Base-by-base conservation (phyloP, 2,113 vertebrate genomes). In the Perca fluviatilis region DNA sequence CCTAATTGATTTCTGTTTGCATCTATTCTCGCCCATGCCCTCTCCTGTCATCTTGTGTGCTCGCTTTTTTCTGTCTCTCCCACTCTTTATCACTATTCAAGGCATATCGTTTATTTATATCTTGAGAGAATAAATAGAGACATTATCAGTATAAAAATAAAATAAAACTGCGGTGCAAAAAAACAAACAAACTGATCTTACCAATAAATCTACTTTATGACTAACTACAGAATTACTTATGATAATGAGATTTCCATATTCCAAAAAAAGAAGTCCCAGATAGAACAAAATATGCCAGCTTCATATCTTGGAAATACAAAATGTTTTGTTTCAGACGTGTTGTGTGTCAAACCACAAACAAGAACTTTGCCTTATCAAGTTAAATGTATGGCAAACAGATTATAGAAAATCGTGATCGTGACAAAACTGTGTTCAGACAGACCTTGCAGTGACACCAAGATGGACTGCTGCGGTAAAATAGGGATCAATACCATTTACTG, bases 61-160 rank as follows among this genome's bases (percentile, higher is more conserved):
- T 56, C 8, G 33, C 33, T 18, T 47, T 40, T 40, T 30, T 14
- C 49, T 8, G 18, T 54, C 30, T 69, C 49, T 14, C 36, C 18
- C 16, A n/a, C 60, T 13, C 27, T 65, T 21, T 13, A 23, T 46
- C 56, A 68, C 69, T 51, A 57, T 51, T 23, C 43, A n/a, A 61
- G 12, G n/a, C 33, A 27, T 53, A 23, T 56, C 47, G 23, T 75
- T 62, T 47, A 62, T 47, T 61, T 66, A n/a, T 54, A 16, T 50
- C 51, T 27, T 50, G 6, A 73, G 6, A 40, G 61, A 72, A 80
- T 64, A 23, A 65, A n/a, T 50, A n/a, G 5, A 63, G 36, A 64
- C 57, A 57, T 62, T n/a, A 49, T 36, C 19, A 36, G 36, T 5
- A 18, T 36, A 46, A 47, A 25, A 66, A 62, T 27, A 57, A 47